A percentile compares a stretch with the other conserved stretches of the same genome.
Conservation (phyloP, 2,888 invertebrate species). For the Calameuta filiformis region DNA sequence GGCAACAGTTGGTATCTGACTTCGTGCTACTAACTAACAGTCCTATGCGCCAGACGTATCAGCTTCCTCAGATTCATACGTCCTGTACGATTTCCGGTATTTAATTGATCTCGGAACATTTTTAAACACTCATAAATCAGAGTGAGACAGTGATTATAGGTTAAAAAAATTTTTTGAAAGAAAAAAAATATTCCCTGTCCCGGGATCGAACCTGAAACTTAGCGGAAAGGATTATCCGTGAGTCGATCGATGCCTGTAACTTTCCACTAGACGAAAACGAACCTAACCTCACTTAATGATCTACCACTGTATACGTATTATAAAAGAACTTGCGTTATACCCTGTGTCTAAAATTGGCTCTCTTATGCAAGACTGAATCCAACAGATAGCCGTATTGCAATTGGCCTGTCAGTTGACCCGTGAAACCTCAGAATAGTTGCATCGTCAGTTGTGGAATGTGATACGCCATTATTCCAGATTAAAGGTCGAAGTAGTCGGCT, state of each 20-base stretch:
- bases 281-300: neutral
- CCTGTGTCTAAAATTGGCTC: neutral
- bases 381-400: slow-evolving; percentile 15
- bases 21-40: neutral
- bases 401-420: slow-evolving; percentile 33
- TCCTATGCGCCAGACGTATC: neutral
- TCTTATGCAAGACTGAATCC: neutral
- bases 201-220: neutral
- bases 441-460: slow-evolving; percentile 26
- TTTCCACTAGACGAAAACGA: neutral
- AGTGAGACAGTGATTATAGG: too few relatives aligned
- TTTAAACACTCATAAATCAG: neutral
- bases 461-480: slow-evolving; percentile 26
- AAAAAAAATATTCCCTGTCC: neutral
- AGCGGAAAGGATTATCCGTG: neutral
- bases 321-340: neutral
- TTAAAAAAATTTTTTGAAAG: neutral
- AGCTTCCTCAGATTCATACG: neutral
- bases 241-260: neutral
- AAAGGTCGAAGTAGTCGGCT: slow-evolving; percentile 21
- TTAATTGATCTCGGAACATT: neutral
- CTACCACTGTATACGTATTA: neutral
- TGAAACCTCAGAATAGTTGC: slow-evolving; percentile 39
- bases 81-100: neutral
- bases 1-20: neutral